These are phyloP conservation scores for Megamerina dolium DNA, from an alignment of 2,888 invertebrate species.

Conservation along the genomic window DNA sequence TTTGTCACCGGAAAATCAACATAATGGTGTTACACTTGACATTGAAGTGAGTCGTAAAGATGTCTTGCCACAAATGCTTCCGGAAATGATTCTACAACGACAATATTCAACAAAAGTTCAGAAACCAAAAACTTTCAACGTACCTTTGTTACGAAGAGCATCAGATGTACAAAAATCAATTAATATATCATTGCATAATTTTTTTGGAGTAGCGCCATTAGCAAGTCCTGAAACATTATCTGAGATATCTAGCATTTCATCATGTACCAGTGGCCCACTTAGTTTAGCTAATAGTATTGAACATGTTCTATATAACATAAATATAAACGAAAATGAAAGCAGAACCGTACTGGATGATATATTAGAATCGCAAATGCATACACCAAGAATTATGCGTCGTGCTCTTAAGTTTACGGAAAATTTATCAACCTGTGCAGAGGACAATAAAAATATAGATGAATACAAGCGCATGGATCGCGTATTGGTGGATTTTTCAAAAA, in stretches of 20 bases:
- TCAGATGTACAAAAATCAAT: constrained; percentile 42
- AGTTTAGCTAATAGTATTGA: constrained; percentile 47
- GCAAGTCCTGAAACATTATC: constrained; percentile 79
- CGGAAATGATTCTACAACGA: constrained; percentile 31
- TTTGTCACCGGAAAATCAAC: constrained; percentile 12
- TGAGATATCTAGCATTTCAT: constrained; percentile 72
- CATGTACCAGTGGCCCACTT: constrained; percentile 58
- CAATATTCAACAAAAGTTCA: constrained; percentile 38
- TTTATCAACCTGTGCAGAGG: constrained; percentile 61
- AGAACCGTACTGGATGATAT: constrained; percentile 42
- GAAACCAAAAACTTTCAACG: constrained; percentile 34
- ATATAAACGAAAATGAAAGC: constrained; percentile 25
- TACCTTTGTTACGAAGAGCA: constrained; percentile 36
- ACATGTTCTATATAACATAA: constrained; percentile 37
- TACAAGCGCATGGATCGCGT: constrained; percentile 54
- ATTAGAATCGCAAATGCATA: constrained; percentile 51
- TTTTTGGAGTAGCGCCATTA: constrained; percentile 67
- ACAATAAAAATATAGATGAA: constrained; percentile 55
- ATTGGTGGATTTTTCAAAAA: constrained; percentile 48
- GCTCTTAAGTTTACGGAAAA: constrained; percentile 62
- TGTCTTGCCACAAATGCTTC: constrained; percentile 23
- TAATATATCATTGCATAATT: constrained; percentile 58
- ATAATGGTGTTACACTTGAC: too few relatives aligned
- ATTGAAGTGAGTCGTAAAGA: not conserved
- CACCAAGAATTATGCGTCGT: constrained; percentile 58